Base-by-base conservation (phyloP, 1,140 invertebrate species). In the Euura saliciscinereae region DNA sequence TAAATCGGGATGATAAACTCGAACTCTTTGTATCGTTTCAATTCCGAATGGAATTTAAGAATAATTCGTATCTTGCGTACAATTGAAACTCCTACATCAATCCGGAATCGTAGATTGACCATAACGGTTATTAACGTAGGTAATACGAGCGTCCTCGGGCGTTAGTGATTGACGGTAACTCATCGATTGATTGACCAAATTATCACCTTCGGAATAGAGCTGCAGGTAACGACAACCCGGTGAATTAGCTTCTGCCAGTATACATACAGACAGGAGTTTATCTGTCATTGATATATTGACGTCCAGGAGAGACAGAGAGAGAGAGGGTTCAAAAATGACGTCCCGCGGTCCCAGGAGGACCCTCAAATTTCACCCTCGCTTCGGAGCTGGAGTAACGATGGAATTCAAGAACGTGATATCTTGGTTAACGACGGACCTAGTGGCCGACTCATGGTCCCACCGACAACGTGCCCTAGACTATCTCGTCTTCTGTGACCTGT, bases 131-230 rank as follows among this genome's bases (percentile, higher is more conserved):
- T 59, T 59, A 59, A 59, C 51, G 51, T 6, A 11, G 8, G 8
- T 59, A 59, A 59, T 1, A 59, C 51, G 51, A n/a, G 8, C 51
- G 51, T 59, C 10, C 13, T n/a, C 51, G 51, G 51, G 46, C 8
- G 51, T n/a, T 6, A n/a, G 6, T 59, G 51, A 59, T 59, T 59
- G 51, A 59, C 51, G 51, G 51, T 59, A 59, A 59, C 51, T 59
- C 51, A 6, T 59, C 51, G 51, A 59, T 59, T 59, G 51, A 59
- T 59, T 59, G 51, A 59, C 51, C 51, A n/a, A 59, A 59, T 59
- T 59, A 59, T 59, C 51, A 59, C 3, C 8, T 59, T 59, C 51
- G 51, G 3, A 59, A 59, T 59, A 59, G 51, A 28, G 28, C 28
- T 28, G 51, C 13, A 8, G 51, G 51, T 28, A 28, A 59, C 51